Evolutionary conservation across 2,113 vertebrate species (phyloP).

Genomic region (Micronisus gabar): DNA sequence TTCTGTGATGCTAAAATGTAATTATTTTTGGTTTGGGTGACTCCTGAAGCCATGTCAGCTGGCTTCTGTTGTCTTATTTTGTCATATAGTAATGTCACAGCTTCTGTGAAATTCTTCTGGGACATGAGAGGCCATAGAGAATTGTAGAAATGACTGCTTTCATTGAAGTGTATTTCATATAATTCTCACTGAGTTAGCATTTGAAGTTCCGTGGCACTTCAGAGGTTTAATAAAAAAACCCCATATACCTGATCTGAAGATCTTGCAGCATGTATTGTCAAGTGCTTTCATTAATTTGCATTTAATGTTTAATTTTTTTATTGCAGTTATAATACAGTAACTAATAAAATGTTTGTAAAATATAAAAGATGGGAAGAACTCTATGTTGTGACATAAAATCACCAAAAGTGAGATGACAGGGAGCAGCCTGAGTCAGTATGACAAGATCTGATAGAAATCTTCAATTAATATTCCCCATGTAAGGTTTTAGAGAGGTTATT

Average conservation of each 20-base stretch:
- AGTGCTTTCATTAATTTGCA: neutral
- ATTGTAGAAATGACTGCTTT: neutral
- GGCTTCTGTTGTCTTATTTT: neutral
- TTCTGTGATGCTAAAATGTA: neutral
- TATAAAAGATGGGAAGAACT: neutral
- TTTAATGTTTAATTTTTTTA: neutral
- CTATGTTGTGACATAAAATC: neutral
- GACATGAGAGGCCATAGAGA: neutral
- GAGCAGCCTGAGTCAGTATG: neutral
- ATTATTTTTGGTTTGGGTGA: neutral
- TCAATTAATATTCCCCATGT: neutral
- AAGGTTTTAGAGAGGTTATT: neutral
- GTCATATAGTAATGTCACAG: neutral
- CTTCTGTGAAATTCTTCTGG: neutral
- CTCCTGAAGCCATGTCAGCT: neutral
- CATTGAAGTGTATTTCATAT: neutral
- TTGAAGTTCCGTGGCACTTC: neutral
- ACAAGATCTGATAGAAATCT: neutral
- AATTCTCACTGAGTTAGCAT: neutral
- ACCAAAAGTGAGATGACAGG: neutral
- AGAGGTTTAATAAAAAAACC: neutral
- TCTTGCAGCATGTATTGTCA: neutral
- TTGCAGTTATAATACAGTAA: neutral
- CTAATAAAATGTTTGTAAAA: neutral
- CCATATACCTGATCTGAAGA: neutral